Evolutionary conservation across 2,888 invertebrate genomes (phyloP).

Genomic region (Machimus rusticus): DNA sequence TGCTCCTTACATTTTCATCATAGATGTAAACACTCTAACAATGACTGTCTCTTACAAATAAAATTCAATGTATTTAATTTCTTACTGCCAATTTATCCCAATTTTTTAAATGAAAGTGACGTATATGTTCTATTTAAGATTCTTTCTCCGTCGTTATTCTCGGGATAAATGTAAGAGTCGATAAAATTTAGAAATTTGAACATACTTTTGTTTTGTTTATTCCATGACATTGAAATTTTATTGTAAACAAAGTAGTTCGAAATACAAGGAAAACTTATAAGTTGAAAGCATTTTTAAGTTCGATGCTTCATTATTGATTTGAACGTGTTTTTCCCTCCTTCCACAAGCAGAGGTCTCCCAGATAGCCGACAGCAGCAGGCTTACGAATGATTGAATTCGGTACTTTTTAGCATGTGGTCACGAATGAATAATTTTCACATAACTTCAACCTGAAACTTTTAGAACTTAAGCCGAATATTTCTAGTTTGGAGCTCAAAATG

Average conservation of each 20-base stretch:
- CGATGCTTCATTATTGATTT: background rate
- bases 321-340: background rate
- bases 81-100: background rate
- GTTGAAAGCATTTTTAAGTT: background rate
- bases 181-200: background rate
- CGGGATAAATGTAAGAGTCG: background rate
- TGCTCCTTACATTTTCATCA: background rate
- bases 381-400: background rate
- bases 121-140: background rate
- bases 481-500: too few species aligned
- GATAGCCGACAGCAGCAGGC: background rate
- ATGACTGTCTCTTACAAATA: too few species aligned
- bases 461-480: too few species aligned
- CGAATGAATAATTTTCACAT: background rate
- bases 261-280: background rate
- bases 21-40: too few species aligned
- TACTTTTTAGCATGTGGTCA: background rate
- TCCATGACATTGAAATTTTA: background rate
- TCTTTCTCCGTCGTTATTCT: background rate
- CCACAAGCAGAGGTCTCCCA: background rate
- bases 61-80: too few species aligned
- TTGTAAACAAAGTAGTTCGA: background rate
- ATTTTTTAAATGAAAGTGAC: background rate
- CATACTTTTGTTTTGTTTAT: background rate
- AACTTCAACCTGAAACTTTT: background rate